A percentile compares a stretch with the other conserved stretches of the same genome.
Conservation (phyloP, 1,140 invertebrate species). For the Nomia melanderi region DNA sequence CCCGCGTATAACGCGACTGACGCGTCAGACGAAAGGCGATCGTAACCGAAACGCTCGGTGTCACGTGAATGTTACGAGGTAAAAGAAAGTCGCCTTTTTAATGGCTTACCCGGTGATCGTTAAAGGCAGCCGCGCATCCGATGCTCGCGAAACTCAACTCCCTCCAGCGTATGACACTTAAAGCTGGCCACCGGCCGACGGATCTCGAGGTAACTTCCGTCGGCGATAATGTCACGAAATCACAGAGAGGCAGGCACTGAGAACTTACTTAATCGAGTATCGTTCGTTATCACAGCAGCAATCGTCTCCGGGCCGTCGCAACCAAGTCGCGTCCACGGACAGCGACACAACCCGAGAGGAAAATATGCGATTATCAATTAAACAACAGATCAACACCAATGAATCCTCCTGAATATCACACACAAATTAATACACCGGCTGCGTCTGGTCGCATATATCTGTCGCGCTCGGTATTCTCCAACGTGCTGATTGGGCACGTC, state of each 20-base stretch:
- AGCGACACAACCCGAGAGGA: conserved; percentile 5
- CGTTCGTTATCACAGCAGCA: conserved; percentile 60
- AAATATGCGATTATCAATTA: conserved; percentile 23
- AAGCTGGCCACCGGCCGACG: neutral
- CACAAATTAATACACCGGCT: conserved; percentile 42
- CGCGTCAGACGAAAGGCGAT: neutral
- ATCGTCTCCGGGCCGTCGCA: conserved; percentile 48
- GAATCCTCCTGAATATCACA: conserved; percentile 34
- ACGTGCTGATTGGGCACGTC: neutral
- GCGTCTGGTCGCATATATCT: neutral
- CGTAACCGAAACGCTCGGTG: neutral
- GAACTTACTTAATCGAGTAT: conserved; percentile 53
- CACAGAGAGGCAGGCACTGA: conserved; percentile 58
- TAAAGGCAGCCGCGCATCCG: conserved; percentile 62
- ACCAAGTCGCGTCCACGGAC: conserved; percentile 30
- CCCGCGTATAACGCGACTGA: neutral
- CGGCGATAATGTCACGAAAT: conserved; percentile 54
- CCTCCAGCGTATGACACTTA: conserved; percentile 57
- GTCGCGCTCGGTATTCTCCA: neutral
- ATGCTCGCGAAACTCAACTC: conserved; percentile 58
- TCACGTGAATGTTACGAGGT: neutral
- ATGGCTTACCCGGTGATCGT: conserved; percentile 64
- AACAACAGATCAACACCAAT: conserved; percentile 47
- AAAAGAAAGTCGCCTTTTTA: conserved; percentile 13
- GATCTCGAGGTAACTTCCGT: conserved; percentile 21